A percentile compares a stretch with the other conserved stretches of the same genome.
Evolutionary conservation across 2,797 vertebrate genomes (phyloP).

Genomic region (Masticophis lateralis): DNA sequence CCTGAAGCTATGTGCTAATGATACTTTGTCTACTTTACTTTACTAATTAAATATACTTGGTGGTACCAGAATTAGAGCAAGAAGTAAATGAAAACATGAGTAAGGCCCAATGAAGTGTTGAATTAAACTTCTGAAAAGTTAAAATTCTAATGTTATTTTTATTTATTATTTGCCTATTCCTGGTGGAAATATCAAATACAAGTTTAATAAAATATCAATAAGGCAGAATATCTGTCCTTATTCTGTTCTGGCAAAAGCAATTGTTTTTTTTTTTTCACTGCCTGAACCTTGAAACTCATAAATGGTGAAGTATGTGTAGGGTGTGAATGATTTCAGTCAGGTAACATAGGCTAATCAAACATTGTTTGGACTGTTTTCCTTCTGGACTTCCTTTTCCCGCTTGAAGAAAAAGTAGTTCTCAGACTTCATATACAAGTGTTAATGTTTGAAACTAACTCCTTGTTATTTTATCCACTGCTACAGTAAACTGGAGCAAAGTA

Average conservation of each 20-base stretch:
- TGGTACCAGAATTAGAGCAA: conserved; percentile 15
- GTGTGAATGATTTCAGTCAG: background rate
- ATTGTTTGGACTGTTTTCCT: background rate
- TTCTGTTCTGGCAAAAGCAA: conserved; percentile 18
- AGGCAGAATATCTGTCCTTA: background rate
- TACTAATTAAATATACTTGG: background rate
- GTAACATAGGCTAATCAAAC: conserved; percentile 4
- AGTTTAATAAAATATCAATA: background rate
- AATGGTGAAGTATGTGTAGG: conserved; percentile 16
- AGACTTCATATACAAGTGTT: background rate
- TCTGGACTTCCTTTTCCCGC: background rate
- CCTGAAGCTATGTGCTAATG: background rate
- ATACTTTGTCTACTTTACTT: background rate
- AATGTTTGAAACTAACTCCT: background rate
- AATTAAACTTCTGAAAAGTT: conserved; percentile 11
- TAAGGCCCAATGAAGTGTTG: conserved; percentile 7
- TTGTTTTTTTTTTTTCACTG: conserved; percentile 9
- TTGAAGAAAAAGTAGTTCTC: background rate
- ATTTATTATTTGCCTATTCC: background rate
- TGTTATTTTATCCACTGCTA: background rate
- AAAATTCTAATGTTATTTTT: background rate
- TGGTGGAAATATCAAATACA: background rate
- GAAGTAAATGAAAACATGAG: conserved; percentile 12
- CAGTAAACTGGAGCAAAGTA: background rate
- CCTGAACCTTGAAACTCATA: background rate